Percentiles rank a stretch among this genome's conserved stretches.
Evolutionary conservation across 2,113 vertebrate species (phyloP).

Genomic region (Cryptotis parvus): DNA sequence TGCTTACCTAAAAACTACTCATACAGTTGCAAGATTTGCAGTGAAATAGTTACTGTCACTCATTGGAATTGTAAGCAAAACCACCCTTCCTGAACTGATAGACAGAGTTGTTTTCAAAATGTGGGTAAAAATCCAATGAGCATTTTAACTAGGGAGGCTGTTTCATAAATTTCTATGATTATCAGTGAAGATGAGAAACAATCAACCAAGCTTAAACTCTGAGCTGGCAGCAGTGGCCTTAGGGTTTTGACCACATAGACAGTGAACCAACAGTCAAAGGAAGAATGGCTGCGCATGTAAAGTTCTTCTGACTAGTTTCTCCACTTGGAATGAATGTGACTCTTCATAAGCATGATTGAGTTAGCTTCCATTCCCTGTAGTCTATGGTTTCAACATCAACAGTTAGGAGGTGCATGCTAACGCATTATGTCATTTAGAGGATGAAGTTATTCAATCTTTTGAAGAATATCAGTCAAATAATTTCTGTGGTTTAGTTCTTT

Average conservation of each 20-base stretch:
- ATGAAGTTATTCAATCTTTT: constrained; percentile 3
- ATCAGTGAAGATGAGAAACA: neutral
- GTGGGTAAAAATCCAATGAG: neutral
- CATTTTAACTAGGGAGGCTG: neutral
- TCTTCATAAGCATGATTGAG: neutral
- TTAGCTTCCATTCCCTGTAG: neutral
- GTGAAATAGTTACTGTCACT: neutral
- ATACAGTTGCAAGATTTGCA: neutral
- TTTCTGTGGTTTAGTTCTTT: too few relatives aligned
- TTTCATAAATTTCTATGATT: neutral
- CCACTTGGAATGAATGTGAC: neutral
- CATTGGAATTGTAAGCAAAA: neutral
- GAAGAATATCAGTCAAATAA: neutral
- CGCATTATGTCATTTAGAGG: neutral
- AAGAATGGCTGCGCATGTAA: neutral
- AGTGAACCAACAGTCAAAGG: neutral
- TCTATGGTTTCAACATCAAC: neutral
- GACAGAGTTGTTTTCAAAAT: neutral
- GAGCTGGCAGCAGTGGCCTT: neutral
- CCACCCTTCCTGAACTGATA: neutral
- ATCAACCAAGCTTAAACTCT: neutral
- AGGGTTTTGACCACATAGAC: neutral
- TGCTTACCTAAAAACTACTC: neutral
- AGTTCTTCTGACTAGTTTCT: neutral
- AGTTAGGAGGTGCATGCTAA: neutral